Conservation (phyloP, 2,797 vertebrate genomes). For the Avahi laniger region DNA sequence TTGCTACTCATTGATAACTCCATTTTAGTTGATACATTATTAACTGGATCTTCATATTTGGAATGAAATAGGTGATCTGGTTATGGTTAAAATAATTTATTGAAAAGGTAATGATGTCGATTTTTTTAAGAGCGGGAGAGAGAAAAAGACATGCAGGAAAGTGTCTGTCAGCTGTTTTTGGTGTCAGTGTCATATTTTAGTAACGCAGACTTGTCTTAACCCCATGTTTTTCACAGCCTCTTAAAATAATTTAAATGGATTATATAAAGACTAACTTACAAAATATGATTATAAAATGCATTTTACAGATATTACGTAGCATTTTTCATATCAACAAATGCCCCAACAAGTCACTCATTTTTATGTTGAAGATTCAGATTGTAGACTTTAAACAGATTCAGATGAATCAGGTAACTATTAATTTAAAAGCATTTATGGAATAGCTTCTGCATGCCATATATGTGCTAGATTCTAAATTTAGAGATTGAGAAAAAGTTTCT, state of each 20-base stretch:
- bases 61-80: background rate
- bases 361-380: background rate
- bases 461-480: background rate
- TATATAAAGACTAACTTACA: constrained; percentile 35
- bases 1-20: background rate
- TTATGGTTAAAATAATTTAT: constrained; percentile 24
- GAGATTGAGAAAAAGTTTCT: background rate
- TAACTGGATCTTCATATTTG: constrained; percentile 17
- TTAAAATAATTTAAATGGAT: constrained; percentile 33
- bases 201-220: background rate
- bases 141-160: background rate
- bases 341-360: background rate
- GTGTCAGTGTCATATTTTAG: background rate
- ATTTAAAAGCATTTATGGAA: background rate
- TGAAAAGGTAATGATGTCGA: background rate
- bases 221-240: background rate
- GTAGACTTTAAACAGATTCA: background rate
- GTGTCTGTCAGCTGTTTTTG: background rate
- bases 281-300: background rate
- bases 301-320: background rate
- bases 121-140: background rate
- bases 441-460: background rate
- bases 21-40: background rate
- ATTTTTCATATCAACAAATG: background rate
- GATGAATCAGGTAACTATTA: background rate